Evolutionary conservation across 2,113 vertebrate genomes (phyloP).

Genomic region (Sakesphorus luctuosus): DNA sequence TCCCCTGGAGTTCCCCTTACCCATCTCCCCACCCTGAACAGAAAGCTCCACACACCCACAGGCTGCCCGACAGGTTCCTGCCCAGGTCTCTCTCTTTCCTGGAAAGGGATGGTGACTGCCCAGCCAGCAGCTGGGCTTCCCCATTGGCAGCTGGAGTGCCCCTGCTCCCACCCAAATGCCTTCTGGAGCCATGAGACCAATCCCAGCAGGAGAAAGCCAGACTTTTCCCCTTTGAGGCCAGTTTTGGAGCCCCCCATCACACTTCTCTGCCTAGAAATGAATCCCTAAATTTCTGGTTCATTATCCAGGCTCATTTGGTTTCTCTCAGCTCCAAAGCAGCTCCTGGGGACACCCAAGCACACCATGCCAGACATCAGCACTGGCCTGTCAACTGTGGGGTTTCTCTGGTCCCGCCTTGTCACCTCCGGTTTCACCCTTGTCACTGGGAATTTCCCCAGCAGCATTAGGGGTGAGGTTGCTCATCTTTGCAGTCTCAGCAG

Average conservation of each 20-base stretch:
- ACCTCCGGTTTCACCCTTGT: not conserved
- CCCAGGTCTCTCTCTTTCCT: not conserved
- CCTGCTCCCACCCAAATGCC: not conserved
- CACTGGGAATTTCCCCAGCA: not conserved
- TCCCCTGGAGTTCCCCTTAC: not conserved
- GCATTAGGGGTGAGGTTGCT: not conserved
- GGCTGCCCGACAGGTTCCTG: fast-evolving
- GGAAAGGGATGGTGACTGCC: not conserved
- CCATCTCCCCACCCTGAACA: not conserved
- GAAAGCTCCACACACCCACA: fast-evolving
- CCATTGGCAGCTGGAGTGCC: not conserved
- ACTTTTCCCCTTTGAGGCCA: not conserved
- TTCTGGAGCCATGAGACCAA: not conserved
- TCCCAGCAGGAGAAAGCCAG: not conserved
- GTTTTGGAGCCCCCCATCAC: not conserved
- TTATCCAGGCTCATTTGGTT: fast-evolving
- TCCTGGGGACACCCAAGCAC: not conserved
- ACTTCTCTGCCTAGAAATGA: not conserved
- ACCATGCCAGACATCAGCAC: fast-evolving
- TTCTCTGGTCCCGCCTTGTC: not conserved
- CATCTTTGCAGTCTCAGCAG: fast-evolving
- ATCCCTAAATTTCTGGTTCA: not conserved
- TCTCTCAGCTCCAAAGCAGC: not conserved
- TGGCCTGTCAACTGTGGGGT: fast-evolving
- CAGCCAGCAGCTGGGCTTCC: not conserved